Percentiles rank a stretch among this genome's conserved stretches.
phyloP scores from a whole-genome alignment of 2,113 vertebrate species.

The Perca schrenkii region DNA sequence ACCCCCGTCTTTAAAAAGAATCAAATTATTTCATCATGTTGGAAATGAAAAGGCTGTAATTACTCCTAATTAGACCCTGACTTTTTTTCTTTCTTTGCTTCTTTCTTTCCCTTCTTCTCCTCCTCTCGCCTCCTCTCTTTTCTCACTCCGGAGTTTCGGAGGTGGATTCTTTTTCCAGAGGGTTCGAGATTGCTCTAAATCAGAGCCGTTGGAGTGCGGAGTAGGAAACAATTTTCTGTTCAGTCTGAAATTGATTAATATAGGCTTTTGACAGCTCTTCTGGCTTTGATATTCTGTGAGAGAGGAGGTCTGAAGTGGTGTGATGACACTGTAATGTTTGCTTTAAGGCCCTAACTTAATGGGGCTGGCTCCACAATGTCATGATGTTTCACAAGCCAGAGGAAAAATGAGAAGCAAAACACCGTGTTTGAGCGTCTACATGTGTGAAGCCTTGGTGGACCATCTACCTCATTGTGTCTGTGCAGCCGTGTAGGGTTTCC shows the following conservation, averaged over 20 bases:
- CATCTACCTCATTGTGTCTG: conserved; percentile 62
- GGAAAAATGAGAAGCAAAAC: conserved; percentile 76
- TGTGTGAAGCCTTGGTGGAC: conserved; percentile 58
- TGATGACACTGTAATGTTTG: conserved; percentile 85
- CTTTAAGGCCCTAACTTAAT: conserved; percentile 80
- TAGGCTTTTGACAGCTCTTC: conserved; percentile 90
- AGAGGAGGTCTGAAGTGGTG: conserved; percentile 82
- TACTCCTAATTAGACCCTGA: conserved; percentile 98
- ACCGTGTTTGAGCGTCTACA: conserved; percentile 49
- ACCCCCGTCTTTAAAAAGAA: conserved; percentile 96
- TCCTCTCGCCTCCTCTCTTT: conserved; percentile 69
- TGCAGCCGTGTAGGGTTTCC: conserved; percentile 71
- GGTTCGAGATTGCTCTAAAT: conserved; percentile 92
- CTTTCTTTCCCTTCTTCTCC: conserved; percentile 65
- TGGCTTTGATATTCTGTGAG: conserved; percentile 88
- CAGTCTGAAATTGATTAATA: conserved; percentile 94
- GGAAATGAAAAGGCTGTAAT: conserved; percentile 99
- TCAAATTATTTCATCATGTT: conserved; percentile 99
- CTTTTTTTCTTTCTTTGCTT: conserved; percentile 88
- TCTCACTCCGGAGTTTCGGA: conserved; percentile 84
- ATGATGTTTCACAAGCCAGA: conserved; percentile 67
- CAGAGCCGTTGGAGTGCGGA: conserved; percentile 89
- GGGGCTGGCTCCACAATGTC: conserved; percentile 71
- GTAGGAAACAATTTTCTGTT: conserved; percentile 98
- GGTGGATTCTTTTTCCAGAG: conserved; percentile 92